Conservation (phyloP, 2,888 invertebrate genomes). For the Pocota personata region DNA sequence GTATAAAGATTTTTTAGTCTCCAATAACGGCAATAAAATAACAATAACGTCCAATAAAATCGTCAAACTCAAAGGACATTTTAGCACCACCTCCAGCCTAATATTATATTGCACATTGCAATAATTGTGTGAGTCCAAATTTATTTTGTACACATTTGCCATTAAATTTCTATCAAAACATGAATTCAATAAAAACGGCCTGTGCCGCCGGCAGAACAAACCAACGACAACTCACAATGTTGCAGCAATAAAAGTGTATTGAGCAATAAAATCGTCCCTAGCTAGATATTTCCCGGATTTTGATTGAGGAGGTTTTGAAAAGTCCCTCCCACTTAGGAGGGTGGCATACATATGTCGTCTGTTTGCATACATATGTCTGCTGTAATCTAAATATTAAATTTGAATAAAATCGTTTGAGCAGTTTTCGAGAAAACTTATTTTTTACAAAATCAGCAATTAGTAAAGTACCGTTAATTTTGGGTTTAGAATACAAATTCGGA, state of each 20-base stretch:
- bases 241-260: background rate
- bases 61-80: constrained; percentile 12
- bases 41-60: constrained; percentile 25
- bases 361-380: no score
- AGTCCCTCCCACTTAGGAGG: background rate
- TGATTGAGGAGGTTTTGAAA: background rate
- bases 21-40: constrained; percentile 5
- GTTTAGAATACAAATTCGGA: no score
- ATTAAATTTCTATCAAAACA: constrained; percentile 15
- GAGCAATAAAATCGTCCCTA: background rate
- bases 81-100: background rate
- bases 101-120: constrained; percentile 15
- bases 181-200: background rate
- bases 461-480: no score
- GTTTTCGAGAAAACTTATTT: no score
- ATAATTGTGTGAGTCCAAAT: constrained; percentile 20
- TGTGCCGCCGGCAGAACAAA: background rate
- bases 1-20: background rate
- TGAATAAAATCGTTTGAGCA: no score
- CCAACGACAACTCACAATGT: background rate
- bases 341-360: no score
- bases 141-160: constrained; percentile 20
- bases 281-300: background rate
- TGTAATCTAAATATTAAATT: no score
- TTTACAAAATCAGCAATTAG: no score